Evolutionary conservation across 2,797 vertebrate species (phyloP).

Genomic region (Gymnoscopelus braueri): DNA sequence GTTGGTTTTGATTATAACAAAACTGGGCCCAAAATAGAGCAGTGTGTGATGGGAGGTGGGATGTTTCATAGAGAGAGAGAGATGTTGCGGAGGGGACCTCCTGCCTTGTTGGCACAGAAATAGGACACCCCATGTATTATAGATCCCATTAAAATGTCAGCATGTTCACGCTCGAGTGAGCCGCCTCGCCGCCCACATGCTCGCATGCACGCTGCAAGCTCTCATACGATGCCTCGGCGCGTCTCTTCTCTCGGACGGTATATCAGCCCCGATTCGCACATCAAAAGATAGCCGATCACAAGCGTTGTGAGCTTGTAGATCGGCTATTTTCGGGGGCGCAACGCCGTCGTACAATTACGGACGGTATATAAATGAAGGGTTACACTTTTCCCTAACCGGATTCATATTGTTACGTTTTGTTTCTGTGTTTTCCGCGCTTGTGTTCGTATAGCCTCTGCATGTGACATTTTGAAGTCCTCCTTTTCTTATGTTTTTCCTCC

Average conservation of each 20-base stretch:
- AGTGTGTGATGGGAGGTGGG: conserved; percentile 19
- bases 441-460: too few species aligned
- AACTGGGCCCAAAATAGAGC: neutral
- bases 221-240: neutral
- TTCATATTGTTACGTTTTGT: too few species aligned
- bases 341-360: too few species aligned
- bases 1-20: neutral
- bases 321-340: too few species aligned
- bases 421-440: too few species aligned
- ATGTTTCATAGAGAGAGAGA: conserved; percentile 33
- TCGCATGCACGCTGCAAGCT: conserved; percentile 4
- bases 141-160: conserved; percentile 77
- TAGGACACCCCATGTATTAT: conserved; percentile 66
- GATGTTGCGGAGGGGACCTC: conserved; percentile 32
- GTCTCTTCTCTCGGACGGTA: neutral
- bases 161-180: conserved; percentile 54
- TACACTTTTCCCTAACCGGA: too few species aligned
- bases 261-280: neutral
- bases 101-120: conserved; percentile 41
- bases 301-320: too few species aligned
- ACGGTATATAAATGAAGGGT: too few species aligned
- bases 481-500: neutral
- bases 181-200: conserved; percentile 63
- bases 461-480: neutral
- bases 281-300: neutral